A percentile compares a stretch with the other conserved stretches of the same genome.
Conservation (phyloP, 2,113 vertebrate genomes). For the Colius striatus region DNA sequence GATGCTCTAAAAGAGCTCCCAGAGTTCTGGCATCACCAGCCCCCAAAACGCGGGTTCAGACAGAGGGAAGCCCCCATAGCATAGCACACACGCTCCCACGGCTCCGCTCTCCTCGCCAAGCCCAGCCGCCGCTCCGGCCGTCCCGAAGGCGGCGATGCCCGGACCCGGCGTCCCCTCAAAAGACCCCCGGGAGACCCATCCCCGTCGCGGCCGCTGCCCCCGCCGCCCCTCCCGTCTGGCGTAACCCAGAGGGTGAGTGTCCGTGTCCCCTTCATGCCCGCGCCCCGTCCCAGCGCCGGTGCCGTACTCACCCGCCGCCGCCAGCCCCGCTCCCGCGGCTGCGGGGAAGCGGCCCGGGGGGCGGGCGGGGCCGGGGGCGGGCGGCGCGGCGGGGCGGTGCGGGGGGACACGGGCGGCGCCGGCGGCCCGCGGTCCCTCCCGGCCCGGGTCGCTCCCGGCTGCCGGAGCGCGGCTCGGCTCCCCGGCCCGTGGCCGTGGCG, state of each 20-base stretch:
- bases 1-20: background rate
- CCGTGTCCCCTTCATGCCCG: background rate
- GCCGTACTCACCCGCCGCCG: background rate
- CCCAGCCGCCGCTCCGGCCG: background rate
- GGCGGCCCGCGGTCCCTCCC: background rate
- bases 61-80: background rate
- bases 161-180: background rate
- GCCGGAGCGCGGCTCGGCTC: background rate
- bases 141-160: background rate
- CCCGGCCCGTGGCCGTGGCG: too few relatives aligned
- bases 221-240: background rate
- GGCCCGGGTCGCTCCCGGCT: too few relatives aligned
- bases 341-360: too few relatives aligned
- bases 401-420: background rate
- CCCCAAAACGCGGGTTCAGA: rapidly evolving
- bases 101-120: background rate
- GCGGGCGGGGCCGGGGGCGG: too few relatives aligned
- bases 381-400: background rate
- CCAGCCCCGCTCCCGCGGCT: background rate
- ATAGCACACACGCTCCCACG: too few relatives aligned
- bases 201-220: background rate
- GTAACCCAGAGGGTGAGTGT: too few relatives aligned
- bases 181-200: background rate
- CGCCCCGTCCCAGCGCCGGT: background rate
- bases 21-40: rapidly evolving